These are phyloP conservation scores for Eupithecia centaureata DNA, from an alignment of 2,888 invertebrate species.

Conservation along the genomic window DNA sequence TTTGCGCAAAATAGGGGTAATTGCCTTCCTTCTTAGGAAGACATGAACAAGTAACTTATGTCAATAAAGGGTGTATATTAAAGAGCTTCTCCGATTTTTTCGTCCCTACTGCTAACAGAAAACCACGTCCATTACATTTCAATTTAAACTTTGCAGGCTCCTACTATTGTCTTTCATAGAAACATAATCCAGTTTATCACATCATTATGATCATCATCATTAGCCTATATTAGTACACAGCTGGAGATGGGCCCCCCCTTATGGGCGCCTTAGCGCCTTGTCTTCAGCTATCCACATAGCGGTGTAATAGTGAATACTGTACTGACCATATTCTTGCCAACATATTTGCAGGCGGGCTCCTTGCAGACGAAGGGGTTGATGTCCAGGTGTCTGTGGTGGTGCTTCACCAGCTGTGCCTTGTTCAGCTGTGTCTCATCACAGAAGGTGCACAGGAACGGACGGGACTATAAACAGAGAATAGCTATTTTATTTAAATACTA, in stretches of 20 bases:
- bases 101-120: too few relatives aligned
- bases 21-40: background rate
- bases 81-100: background rate
- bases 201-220: too few relatives aligned
- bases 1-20: background rate
- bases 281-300: background rate
- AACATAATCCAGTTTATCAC: too few relatives aligned
- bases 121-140: too few relatives aligned
- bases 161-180: too few relatives aligned
- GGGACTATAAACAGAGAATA: background rate
- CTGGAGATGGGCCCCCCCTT: too few relatives aligned
- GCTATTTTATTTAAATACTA: background rate
- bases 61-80: background rate
- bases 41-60: background rate
- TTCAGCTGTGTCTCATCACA: background rate
- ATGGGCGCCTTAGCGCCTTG: too few relatives aligned
- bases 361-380: background rate
- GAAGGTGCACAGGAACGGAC: background rate
- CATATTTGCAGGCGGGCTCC: background rate
- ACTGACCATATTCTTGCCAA: background rate
- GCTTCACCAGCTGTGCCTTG: constrained; percentile 20
- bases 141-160: too few relatives aligned
- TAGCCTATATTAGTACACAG: too few relatives aligned
- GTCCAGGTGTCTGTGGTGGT: background rate
- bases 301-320: background rate